A percentile compares a stretch with the other conserved stretches of the same genome.
Evolutionary conservation across 2,797 vertebrate genomes (phyloP).

Genomic region (Anas flavirostris): DNA sequence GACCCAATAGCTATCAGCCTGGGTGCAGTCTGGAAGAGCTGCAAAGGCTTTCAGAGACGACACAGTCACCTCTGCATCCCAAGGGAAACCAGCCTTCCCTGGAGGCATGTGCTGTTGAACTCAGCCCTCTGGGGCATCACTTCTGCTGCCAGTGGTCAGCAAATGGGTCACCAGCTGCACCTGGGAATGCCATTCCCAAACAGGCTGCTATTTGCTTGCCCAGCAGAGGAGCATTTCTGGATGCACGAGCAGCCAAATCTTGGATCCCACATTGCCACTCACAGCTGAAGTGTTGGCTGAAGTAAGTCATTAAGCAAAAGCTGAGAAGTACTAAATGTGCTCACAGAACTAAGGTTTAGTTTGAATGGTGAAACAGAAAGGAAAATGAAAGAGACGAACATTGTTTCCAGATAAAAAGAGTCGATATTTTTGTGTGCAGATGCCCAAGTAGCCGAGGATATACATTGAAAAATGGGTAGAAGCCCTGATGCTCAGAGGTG

Average conservation of each 20-base stretch:
- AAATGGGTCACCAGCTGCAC: background rate
- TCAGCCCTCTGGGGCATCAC: background rate
- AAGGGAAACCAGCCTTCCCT: background rate
- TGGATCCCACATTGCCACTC: background rate
- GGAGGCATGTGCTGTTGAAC: background rate
- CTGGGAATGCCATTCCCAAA: fast-evolving
- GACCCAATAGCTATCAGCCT: background rate
- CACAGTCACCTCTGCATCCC: background rate
- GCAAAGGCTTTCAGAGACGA: background rate
- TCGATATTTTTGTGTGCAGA: background rate
- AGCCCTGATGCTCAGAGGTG: background rate
- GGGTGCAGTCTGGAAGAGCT: background rate
- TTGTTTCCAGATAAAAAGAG: background rate
- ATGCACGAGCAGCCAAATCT: background rate
- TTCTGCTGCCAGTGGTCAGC: background rate
- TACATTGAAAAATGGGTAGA: background rate
- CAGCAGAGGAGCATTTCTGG: background rate
- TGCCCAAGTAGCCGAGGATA: background rate
- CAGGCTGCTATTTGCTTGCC: fast-evolving
- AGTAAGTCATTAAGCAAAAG: background rate
- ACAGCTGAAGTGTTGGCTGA: background rate
- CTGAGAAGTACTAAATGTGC: background rate
- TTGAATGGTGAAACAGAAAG: background rate
- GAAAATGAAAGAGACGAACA: background rate
- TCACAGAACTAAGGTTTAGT: background rate